Evolutionary conservation across 2,888 invertebrate species (phyloP).

Genomic region (Pollenia labialis): DNA sequence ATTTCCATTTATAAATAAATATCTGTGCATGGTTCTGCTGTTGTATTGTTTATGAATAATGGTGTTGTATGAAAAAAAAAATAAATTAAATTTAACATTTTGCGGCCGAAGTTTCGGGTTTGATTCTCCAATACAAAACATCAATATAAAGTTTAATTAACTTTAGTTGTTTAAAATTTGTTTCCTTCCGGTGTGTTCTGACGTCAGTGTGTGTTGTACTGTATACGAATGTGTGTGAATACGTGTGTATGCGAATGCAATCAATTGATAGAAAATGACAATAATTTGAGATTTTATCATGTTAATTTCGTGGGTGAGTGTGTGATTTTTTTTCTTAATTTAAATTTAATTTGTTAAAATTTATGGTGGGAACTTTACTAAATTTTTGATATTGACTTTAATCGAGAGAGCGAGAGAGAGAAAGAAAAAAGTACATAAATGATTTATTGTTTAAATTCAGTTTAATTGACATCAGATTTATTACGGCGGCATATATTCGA

Average conservation of each 20-base stretch:
- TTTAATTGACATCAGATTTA: slow-evolving; percentile 45
- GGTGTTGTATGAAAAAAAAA: not conserved
- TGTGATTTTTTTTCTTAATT: slow-evolving; percentile 23
- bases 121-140: slow-evolving; percentile 56
- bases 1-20: no score
- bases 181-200: slow-evolving; percentile 57
- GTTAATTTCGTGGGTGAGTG: not conserved
- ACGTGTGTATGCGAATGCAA: not conserved
- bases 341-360: slow-evolving; percentile 31
- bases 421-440: not conserved
- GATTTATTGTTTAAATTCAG: slow-evolving; percentile 31
- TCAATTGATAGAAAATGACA: not conserved
- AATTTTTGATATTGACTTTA: slow-evolving; percentile 35
- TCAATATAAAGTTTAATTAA: slow-evolving; percentile 68
- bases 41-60: no score
- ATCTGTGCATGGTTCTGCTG: not conserved
- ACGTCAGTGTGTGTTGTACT: not conserved
- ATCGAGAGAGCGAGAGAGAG: not conserved
- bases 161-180: slow-evolving; percentile 65
- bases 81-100: slow-evolving; percentile 18
- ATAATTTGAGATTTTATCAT: slow-evolving; percentile 29
- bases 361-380: slow-evolving; percentile 50
- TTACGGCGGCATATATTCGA: slow-evolving; percentile 2
- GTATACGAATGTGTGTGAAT: not conserved
- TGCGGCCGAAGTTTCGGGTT: slow-evolving; percentile 24